These are phyloP conservation scores for Drosophila neocordata DNA, from an alignment of 1,140 invertebrate genomes.

Conservation along the genomic window DNA sequence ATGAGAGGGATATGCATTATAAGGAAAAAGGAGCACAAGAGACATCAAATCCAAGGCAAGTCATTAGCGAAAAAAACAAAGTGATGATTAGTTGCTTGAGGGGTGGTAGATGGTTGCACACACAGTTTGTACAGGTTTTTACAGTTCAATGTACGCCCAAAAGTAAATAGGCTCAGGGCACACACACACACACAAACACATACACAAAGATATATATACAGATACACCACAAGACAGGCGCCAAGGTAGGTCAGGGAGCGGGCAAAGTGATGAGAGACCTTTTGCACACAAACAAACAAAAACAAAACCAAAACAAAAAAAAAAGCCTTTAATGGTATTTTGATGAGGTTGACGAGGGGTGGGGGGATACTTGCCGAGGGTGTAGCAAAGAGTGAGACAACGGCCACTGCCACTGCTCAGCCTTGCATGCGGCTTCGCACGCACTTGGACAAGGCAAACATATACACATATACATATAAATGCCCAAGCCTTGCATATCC, in stretches of 20 bases:
- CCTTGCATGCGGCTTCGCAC: constrained; percentile 61
- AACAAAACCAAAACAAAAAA: constrained; percentile 24
- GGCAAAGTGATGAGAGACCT: constrained; percentile 46
- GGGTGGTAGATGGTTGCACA: not conserved
- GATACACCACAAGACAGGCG: constrained; percentile 26
- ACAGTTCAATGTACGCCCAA: constrained; percentile 74
- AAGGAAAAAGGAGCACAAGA: not conserved
- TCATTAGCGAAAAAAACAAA: constrained; percentile 73
- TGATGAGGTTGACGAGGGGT: not conserved
- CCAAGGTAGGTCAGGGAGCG: constrained; percentile 60
- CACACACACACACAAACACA: constrained; percentile 24
- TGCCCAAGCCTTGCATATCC: not conserved
- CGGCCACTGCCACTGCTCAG: constrained; percentile 43
- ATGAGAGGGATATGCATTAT: not conserved
- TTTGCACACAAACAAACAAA: constrained; percentile 40
- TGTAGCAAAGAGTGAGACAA: constrained; percentile 11
- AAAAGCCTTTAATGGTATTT: constrained; percentile 26
- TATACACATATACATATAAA: not conserved
- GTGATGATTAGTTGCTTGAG: constrained; percentile 68
- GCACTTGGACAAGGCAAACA: constrained; percentile 54
- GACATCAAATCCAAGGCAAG: constrained; percentile 46
- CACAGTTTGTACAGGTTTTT: constrained; percentile 15
- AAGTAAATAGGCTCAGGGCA: constrained; percentile 61
- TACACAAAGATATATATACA: not conserved
- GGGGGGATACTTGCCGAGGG: not conserved